Conservation (phyloP, 2,888 invertebrate species). For the Anthophora plumipes region DNA sequence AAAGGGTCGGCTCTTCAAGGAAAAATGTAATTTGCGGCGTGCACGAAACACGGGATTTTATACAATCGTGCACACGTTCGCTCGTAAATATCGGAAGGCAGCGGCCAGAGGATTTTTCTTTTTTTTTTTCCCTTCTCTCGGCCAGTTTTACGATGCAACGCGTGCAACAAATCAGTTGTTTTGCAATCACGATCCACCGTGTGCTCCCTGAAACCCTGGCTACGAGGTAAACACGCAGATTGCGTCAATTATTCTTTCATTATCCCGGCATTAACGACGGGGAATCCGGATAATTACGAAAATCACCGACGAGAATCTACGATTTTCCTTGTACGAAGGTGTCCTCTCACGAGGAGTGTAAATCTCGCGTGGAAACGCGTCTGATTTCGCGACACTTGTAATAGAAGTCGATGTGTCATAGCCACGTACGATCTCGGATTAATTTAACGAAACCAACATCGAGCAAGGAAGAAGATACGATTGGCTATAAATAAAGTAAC, state of each 20-base stretch:
- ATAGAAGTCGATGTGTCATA: slow-evolving; percentile 58
- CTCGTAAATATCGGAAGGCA: slow-evolving; percentile 56
- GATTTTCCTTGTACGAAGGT: neutral
- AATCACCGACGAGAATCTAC: neutral
- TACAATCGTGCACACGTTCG: slow-evolving; percentile 37
- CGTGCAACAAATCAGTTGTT: slow-evolving; percentile 55
- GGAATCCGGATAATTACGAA: neutral
- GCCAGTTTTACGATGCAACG: slow-evolving; percentile 51
- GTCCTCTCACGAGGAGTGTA: neutral
- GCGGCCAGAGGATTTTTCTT: slow-evolving; percentile 38
- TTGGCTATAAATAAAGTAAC: slow-evolving; percentile 72
- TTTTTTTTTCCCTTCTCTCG: slow-evolving; percentile 5
- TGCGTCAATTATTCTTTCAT: neutral
- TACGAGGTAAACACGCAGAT: slow-evolving; percentile 2
- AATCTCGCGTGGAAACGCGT: neutral
- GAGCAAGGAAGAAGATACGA: slow-evolving; percentile 66
- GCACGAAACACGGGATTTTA: slow-evolving; percentile 43
- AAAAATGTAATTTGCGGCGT: slow-evolving; percentile 39
- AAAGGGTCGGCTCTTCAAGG: neutral
- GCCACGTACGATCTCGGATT: slow-evolving; percentile 63
- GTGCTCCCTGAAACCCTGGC: neutral
- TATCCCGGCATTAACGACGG: neutral
- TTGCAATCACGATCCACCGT: slow-evolving; percentile 37
- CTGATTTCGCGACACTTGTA: slow-evolving; percentile 25
- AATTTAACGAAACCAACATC: slow-evolving; percentile 72